These are phyloP conservation scores for Sicus ferrugineus DNA, from an alignment of 2,888 invertebrate genomes.

Conservation along the genomic window DNA sequence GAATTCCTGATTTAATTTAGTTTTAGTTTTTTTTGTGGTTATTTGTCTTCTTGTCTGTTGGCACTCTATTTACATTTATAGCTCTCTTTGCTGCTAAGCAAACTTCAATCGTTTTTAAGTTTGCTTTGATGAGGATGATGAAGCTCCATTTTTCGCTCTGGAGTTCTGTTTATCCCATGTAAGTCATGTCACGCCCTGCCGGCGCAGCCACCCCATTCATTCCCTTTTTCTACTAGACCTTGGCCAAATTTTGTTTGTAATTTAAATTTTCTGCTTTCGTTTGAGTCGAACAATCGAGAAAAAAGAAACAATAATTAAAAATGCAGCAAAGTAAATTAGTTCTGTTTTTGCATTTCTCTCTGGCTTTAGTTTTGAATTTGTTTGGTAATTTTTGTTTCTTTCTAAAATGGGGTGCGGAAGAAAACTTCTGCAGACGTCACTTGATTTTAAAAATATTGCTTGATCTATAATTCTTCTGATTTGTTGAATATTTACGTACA, in stretches of 20 bases:
- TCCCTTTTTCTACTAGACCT: too few relatives aligned
- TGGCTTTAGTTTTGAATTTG: background rate
- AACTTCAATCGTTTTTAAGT: background rate
- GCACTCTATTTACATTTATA: too few relatives aligned
- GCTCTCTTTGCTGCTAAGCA: background rate
- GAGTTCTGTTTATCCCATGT: background rate
- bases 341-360: background rate
- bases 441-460: too few relatives aligned
- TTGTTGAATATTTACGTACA: too few relatives aligned
- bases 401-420: too few relatives aligned
- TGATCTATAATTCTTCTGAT: too few relatives aligned
- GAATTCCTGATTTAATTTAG: background rate
- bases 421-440: too few relatives aligned
- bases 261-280: background rate
- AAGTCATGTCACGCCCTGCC: too few relatives aligned
- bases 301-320: constrained; percentile 27
- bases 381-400: too few relatives aligned
- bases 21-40: background rate
- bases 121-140: background rate
- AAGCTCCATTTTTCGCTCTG: background rate
- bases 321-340: constrained; percentile 18
- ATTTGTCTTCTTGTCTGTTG: background rate
- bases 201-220: too few relatives aligned
- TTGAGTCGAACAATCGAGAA: background rate
- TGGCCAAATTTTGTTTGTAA: too few relatives aligned